phyloP scores from a whole-genome alignment of 2,113 vertebrate genomes.

The Cololabis saira region DNA sequence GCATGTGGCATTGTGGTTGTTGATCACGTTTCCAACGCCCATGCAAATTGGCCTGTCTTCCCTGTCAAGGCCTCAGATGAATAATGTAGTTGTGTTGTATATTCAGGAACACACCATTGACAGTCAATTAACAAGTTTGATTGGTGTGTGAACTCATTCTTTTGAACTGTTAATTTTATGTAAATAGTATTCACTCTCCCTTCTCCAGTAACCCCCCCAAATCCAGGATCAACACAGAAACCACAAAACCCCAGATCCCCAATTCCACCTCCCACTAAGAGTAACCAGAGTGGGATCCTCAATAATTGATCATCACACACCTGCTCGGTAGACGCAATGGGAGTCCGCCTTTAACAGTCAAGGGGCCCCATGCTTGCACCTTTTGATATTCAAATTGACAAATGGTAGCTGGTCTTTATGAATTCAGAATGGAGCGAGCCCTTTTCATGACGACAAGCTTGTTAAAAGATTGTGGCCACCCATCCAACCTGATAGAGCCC shows the following conservation, averaged over 20 bases:
- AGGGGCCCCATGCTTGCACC: conserved; percentile 87
- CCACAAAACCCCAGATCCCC: conserved; percentile 77
- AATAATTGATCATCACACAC: conserved; percentile 99
- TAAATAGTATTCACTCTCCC: conserved; percentile 93
- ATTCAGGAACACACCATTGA: conserved; percentile 97
- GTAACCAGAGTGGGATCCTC: conserved; percentile 95
- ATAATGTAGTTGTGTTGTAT: conserved; percentile 98
- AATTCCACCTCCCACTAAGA: conserved; percentile 87
- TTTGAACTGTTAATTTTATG: conserved; percentile 99
- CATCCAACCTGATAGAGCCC: conserved; percentile 89
- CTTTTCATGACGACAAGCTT: conserved; percentile 86
- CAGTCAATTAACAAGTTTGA: conserved; percentile 99
- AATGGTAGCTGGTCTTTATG: conserved; percentile 91
- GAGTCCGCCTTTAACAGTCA: conserved; percentile 89
- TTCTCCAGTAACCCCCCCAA: conserved; percentile 77
- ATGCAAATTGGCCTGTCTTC: conserved; percentile 99
- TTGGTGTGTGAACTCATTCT: conserved; percentile 99
- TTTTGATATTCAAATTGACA: conserved; percentile 99
- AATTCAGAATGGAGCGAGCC: conserved; percentile 72
- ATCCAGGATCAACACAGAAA: conserved; percentile 89
- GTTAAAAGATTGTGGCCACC: conserved; percentile 88
- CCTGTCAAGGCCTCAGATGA: conserved; percentile 95
- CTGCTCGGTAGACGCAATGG: conserved; percentile 94
- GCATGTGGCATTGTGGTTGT: conserved; percentile 97
- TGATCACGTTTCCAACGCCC: conserved; percentile 99